Conservation (phyloP, 2,113 vertebrate genomes). For the Antigone vipio region DNA sequence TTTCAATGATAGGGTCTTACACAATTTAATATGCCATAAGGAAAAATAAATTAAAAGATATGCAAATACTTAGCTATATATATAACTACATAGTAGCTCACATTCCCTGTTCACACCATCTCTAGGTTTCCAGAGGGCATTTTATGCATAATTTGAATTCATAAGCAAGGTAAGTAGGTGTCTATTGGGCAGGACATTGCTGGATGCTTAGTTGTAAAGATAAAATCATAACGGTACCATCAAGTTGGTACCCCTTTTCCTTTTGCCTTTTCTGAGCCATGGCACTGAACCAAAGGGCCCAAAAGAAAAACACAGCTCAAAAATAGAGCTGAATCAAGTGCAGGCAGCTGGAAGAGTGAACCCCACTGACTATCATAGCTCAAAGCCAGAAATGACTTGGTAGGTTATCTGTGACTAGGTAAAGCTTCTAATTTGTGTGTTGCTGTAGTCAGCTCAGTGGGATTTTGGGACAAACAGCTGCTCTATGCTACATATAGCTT, state of each 20-base stretch:
- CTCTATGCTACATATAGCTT: conserved; percentile 76
- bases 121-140: neutral
- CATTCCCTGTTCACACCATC: neutral
- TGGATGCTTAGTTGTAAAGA: neutral
- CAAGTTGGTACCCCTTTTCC: neutral
- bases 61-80: too few relatives aligned
- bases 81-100: neutral
- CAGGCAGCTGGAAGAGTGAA: conserved; percentile 59
- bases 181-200: neutral
- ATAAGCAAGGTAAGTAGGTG: neutral
- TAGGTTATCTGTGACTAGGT: conserved; percentile 70
- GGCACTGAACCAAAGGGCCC: neutral
- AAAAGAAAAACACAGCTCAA: neutral
- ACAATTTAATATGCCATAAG: neutral
- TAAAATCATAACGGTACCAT: neutral
- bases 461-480: conserved; percentile 76
- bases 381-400: conserved; percentile 73
- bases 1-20: neutral
- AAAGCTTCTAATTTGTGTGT: conserved; percentile 81
- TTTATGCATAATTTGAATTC: neutral
- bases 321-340: conserved; percentile 36
- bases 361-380: conserved; percentile 49
- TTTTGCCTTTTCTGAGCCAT: neutral
- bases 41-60: neutral
- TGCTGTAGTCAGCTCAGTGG: conserved; percentile 76